Evolutionary conservation across 2,113 vertebrate species (phyloP).

Genomic region (Tor tambroides): DNA sequence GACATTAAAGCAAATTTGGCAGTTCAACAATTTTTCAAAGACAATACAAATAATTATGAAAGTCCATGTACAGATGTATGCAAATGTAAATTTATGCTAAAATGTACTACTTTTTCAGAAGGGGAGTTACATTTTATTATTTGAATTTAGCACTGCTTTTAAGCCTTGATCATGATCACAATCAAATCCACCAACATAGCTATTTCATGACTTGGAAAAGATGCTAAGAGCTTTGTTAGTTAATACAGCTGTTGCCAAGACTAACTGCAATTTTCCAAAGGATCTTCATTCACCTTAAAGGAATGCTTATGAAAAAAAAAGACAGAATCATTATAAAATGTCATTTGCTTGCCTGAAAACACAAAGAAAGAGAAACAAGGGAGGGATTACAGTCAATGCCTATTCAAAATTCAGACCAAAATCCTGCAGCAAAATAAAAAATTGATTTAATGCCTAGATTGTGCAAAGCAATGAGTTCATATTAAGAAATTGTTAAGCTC

Average conservation of each 20-base stretch:
- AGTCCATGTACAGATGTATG: no score
- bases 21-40: no score
- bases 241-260: constrained; percentile 6
- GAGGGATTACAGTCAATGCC: background rate
- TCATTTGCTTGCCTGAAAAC: constrained; percentile 74
- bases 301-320: constrained; percentile 60
- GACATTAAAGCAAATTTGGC: no score
- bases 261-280: constrained; percentile 61
- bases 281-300: constrained; percentile 60
- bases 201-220: background rate
- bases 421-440: constrained; percentile 66
- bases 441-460: constrained; percentile 72
- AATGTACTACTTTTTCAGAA: no score
- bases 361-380: constrained; percentile 52
- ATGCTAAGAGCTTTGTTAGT: background rate
- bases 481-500: constrained; percentile 65
- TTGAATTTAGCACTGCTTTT: no score
- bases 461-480: constrained; percentile 57
- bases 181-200: background rate
- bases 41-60: no score
- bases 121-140: no score
- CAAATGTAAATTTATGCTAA: no score
- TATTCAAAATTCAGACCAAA: constrained; percentile 63
- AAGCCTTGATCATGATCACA: background rate
- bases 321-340: constrained; percentile 71